phyloP scores from a whole-genome alignment of 1,140 invertebrate genomes.

The Babylonia areolata region DNA sequence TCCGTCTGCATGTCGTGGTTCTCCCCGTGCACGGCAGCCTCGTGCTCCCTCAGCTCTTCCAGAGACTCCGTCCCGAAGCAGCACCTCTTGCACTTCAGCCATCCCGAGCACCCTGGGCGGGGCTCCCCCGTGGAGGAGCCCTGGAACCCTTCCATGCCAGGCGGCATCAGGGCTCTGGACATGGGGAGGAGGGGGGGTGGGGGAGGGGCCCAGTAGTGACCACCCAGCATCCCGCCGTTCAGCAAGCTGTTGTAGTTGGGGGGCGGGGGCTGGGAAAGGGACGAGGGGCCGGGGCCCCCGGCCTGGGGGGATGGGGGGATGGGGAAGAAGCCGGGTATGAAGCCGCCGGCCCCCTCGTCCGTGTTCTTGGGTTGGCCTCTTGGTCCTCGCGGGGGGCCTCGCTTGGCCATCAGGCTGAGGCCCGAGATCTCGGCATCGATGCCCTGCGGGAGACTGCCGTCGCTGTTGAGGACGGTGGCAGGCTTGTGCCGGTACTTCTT shows the following conservation, averaged over 20 bases:
- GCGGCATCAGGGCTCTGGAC: constrained; percentile 38
- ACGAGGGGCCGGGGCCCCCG: constrained; percentile 18
- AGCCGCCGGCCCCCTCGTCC: constrained; percentile 30
- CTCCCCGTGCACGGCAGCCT: constrained; percentile 75
- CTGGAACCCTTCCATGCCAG: constrained; percentile 30
- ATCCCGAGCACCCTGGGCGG: constrained; percentile 14
- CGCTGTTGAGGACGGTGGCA: constrained; percentile 73
- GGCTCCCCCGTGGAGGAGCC: background rate
- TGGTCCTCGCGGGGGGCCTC: constrained; percentile 73
- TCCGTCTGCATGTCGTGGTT: constrained; percentile 7
- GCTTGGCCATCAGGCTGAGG: constrained; percentile 65
- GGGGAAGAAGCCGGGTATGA: constrained; percentile 48
- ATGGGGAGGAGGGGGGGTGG: constrained; percentile 60
- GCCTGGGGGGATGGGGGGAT: constrained; percentile 34
- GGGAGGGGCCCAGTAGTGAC: constrained; percentile 65
- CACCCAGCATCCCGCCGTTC: constrained; percentile 16
- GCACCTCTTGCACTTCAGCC: constrained; percentile 76
- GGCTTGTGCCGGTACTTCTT: constrained; percentile 91
- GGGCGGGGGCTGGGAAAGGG: constrained; percentile 25
- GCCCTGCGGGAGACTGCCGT: constrained; percentile 73
- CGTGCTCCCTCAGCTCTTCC: constrained; percentile 74
- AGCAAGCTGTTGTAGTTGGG: constrained; percentile 45
- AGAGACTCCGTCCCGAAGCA: constrained; percentile 70
- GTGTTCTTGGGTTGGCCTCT: constrained; percentile 70
- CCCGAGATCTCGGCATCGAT: constrained; percentile 68